Conservation (phyloP, 2,113 vertebrate genomes). For the Galbula dea region DNA sequence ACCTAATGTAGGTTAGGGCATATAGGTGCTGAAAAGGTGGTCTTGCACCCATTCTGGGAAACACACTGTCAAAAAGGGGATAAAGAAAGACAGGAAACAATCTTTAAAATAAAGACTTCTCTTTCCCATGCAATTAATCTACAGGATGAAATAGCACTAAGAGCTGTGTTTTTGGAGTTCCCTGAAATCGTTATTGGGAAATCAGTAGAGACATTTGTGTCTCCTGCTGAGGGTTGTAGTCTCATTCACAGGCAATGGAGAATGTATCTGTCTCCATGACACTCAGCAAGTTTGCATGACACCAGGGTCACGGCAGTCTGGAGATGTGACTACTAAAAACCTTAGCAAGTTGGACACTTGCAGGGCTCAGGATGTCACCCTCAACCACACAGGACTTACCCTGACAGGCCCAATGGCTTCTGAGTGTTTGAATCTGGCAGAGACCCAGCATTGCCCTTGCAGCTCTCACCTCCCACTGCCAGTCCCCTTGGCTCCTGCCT, state of each 20-base stretch:
- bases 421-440: neutral
- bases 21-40: neutral
- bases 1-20: neutral
- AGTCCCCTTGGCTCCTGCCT: neutral
- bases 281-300: neutral
- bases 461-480: fast-evolving
- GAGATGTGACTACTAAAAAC: neutral
- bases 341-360: neutral
- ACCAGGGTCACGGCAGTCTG: fast-evolving
- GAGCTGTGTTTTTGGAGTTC: neutral
- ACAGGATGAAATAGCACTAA: neutral
- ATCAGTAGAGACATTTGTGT: neutral
- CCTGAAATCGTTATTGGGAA: neutral
- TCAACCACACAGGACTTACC: neutral
- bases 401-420: neutral
- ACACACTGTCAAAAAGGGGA: neutral
- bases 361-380: neutral
- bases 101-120: neutral
- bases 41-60: neutral
- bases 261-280: neutral
- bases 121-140: neutral
- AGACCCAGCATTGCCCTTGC: fast-evolving
- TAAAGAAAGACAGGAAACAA: neutral
- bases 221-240: neutral
- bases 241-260: neutral